These are phyloP conservation scores for Dromiciops gliroides DNA, from an alignment of 2,113 vertebrate genomes.

Conservation along the genomic window DNA sequence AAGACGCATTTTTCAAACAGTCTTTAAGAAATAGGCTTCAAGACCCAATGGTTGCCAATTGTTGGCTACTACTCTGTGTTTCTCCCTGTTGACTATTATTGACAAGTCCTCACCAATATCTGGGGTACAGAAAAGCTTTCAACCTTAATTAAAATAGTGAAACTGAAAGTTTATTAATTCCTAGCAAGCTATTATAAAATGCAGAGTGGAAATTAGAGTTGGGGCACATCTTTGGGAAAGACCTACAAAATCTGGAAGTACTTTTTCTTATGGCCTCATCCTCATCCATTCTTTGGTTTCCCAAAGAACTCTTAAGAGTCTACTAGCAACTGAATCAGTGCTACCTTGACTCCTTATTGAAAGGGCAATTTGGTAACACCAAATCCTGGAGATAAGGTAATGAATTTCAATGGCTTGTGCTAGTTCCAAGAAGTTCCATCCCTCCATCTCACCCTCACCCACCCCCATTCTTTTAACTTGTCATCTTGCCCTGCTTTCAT, in stretches of 20 bases:
- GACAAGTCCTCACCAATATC: constrained; percentile 32
- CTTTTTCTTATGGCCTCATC: constrained; percentile 59
- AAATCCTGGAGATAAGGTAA: neutral
- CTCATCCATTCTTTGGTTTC: constrained; percentile 21
- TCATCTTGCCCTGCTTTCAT: neutral
- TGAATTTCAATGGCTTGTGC: constrained; percentile 3
- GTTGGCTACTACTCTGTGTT: constrained; percentile 48
- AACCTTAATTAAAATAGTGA: constrained; percentile 74
- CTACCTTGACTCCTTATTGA: constrained; percentile 63
- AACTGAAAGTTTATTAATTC: constrained; percentile 65
- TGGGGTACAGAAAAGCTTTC: constrained; percentile 56
- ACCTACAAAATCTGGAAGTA: constrained; percentile 53
- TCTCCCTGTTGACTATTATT: constrained; percentile 50
- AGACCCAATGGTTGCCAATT: neutral
- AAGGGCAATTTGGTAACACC: constrained; percentile 47
- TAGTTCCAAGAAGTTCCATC: neutral
- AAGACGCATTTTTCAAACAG: constrained; percentile 8
- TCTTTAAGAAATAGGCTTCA: neutral
- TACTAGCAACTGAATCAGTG: constrained; percentile 42
- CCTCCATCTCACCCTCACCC: neutral
- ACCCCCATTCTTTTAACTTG: neutral
- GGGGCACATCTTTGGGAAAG: constrained; percentile 41
- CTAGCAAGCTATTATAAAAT: constrained; percentile 60
- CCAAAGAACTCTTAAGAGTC: constrained; percentile 18
- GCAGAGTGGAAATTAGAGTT: constrained; percentile 48